These are phyloP conservation scores for Notodonta ziczac DNA, from an alignment of 2,888 invertebrate species.

Conservation along the genomic window DNA sequence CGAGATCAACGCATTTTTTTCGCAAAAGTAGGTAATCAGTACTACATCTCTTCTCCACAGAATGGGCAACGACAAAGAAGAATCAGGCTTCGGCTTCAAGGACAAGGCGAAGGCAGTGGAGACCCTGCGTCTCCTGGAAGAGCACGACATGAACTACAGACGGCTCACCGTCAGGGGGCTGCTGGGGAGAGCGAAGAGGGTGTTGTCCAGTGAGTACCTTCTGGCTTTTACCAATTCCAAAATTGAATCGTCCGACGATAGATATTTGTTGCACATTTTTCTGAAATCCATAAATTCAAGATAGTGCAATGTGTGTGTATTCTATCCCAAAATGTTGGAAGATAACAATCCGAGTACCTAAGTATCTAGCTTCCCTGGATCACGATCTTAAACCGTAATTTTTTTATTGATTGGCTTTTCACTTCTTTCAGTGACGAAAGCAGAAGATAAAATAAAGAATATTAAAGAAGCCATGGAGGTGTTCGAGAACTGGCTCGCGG, in stretches of 20 bases:
- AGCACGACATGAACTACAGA: constrained; percentile 87
- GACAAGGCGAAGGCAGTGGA: constrained; percentile 89
- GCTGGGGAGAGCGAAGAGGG: constrained; percentile 59
- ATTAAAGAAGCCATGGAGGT: constrained; percentile 88
- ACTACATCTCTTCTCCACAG: constrained; percentile 27
- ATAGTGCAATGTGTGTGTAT: too few relatives aligned
- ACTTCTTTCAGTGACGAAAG: constrained; percentile 86
- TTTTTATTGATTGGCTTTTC: neutral
- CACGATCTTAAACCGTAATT: neutral
- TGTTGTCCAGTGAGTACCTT: constrained; percentile 49
- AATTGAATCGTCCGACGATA: too few relatives aligned
- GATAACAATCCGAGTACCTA: too few relatives aligned
- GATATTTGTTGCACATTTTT: too few relatives aligned
- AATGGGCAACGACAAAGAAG: constrained; percentile 84
- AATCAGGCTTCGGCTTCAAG: constrained; percentile 89
- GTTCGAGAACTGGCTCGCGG: constrained; percentile 87
- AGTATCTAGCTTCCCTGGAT: too few relatives aligned
- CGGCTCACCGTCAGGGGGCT: constrained; percentile 86
- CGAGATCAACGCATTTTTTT: too few relatives aligned
- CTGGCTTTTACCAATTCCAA: too few relatives aligned
- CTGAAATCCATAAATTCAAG: too few relatives aligned
- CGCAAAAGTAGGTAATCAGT: too few relatives aligned
- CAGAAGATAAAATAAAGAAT: constrained; percentile 88
- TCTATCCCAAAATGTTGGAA: too few relatives aligned
- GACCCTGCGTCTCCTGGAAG: constrained; percentile 86